Conservation (phyloP, 2,888 invertebrate genomes). For the Dryobota labecula region DNA sequence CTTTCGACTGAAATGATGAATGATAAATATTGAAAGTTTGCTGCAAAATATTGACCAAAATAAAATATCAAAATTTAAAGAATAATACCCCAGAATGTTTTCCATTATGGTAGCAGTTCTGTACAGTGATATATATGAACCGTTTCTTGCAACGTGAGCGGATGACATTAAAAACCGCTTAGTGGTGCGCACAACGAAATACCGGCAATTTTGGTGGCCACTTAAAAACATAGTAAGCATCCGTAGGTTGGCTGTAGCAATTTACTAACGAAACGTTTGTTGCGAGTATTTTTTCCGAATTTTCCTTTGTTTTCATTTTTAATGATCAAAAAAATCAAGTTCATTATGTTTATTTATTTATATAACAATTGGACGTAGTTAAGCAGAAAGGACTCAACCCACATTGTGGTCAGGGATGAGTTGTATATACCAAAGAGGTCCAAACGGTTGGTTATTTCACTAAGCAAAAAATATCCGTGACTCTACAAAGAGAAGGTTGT, state of each 20-base stretch:
- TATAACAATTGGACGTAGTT: too few species aligned
- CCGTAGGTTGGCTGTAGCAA: slow-evolving; percentile 43
- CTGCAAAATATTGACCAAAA: slow-evolving; percentile 28
- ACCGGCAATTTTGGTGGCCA: slow-evolving; percentile 71
- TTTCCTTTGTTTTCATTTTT: slow-evolving; percentile 31
- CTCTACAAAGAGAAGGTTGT: too few species aligned
- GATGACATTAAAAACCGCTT: slow-evolving; percentile 87
- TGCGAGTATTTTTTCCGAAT: slow-evolving; percentile 8
- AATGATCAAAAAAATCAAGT: too few species aligned
- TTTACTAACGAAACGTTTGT: slow-evolving; percentile 41
- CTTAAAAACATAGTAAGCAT: slow-evolving; percentile 70
- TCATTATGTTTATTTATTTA: too few species aligned
- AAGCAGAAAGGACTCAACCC: too few species aligned
- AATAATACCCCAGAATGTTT: slow-evolving; percentile 59
- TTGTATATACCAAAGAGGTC: too few species aligned
- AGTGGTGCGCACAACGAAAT: slow-evolving; percentile 76
- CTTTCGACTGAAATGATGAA: too few species aligned
- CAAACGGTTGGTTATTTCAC: too few species aligned
- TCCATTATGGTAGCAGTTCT: slow-evolving; percentile 64
- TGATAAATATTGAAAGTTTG: too few species aligned
- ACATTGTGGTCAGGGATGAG: too few species aligned
- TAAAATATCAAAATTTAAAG: slow-evolving; percentile 28
- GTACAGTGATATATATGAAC: slow-evolving; percentile 74
- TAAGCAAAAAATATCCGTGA: too few species aligned
- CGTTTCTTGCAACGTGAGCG: slow-evolving; percentile 77